These are phyloP conservation scores for Zygaena filipendulae DNA, from an alignment of 2,888 invertebrate species.

Conservation along the genomic window DNA sequence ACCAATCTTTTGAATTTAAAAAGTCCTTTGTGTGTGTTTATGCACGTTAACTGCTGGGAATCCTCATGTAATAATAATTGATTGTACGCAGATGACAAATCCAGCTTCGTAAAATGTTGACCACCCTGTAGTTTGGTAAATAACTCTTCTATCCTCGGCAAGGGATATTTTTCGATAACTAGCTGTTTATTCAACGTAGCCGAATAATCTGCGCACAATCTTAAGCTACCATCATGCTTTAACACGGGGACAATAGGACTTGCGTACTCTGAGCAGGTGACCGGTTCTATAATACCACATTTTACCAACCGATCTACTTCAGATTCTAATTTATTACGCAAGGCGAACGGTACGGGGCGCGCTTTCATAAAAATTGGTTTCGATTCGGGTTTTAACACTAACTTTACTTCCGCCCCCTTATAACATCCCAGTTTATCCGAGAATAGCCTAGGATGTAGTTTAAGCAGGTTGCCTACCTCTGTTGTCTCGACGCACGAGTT, in stretches of 20 bases:
- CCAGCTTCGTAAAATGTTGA: slow-evolving; percentile 8
- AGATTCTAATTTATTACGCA: slow-evolving; percentile 12
- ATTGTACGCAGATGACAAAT: slow-evolving; percentile 8
- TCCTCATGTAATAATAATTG: slow-evolving; percentile 9
- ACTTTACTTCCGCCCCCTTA: slow-evolving; percentile 12
- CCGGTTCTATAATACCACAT: slow-evolving; percentile 15
- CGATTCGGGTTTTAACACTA: slow-evolving; percentile 8
- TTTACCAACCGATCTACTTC: slow-evolving; percentile 15
- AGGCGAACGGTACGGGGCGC: slow-evolving; percentile 16
- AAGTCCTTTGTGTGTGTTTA: slow-evolving; percentile 10
- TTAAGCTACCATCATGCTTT: slow-evolving; percentile 2
- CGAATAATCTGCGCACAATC: slow-evolving; percentile 6
- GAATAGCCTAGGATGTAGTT: slow-evolving; percentile 1
- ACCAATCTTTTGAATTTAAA: slow-evolving; percentile 10
- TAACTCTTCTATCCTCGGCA: slow-evolving; percentile 9
- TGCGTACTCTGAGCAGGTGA: slow-evolving; percentile 13
- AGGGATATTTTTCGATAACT: slow-evolving; percentile 7
- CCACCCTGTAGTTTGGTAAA: slow-evolving; percentile 9
- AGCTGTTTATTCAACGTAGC: slow-evolving; percentile 9
- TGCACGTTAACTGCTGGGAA: slow-evolving; percentile 6
- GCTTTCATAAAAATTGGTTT: slow-evolving; percentile 15
- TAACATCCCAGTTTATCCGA: slow-evolving; percentile 6
- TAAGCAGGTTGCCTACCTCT: neutral
- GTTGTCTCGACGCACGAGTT: too few species aligned
- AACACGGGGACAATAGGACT: too few species aligned